Evolutionary conservation across 2,888 invertebrate species (phyloP), one percentile per base, ranked within the genome.

Genomic region (Bugulina stolonifera): DNA sequence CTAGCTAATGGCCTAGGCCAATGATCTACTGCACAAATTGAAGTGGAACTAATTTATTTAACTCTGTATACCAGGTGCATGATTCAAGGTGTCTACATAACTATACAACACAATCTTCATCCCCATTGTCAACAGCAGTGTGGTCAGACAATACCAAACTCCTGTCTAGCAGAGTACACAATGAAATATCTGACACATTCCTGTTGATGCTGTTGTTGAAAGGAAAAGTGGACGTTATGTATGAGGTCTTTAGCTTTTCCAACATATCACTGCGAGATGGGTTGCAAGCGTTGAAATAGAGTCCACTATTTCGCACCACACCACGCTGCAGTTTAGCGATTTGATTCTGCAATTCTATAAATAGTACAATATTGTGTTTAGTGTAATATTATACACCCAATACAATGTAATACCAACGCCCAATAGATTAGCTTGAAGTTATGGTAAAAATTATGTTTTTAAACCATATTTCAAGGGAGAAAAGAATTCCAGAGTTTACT

Each of bases 191-290:
- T 29, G 64, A 64, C 5, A 64, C 32, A 64, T 64, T 64, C 34
- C 64, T 64, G 32, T 27, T 32, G n/a, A 64, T 64, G n/a, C 64
- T 64, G n/a, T 64, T 64, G 10, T 64, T 64, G 27, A 64, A 64
- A 1, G 64, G 64, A 32, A 64, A 64, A 10, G 64, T 64, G 5
- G 64, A 64, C 2, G 64, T 64, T 22, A 64, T 27, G 64, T 29
- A 64, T 2, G 64, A 64, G n/a, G 64, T 14, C 32, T 64, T 27
- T 5, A 64, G 64, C 34, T 64, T 64, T 2, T 3, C 18, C 25
- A 64, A 10, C 64, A 64, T 64, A 23, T 10, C 14, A 14, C 18
- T 10, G n/a, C 25, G 10, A 29, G 27, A 32, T 25, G 64, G 27
- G 14, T 64, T 25, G 32, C 2, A 32, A 32, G 27, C 64, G 32